Base-by-base conservation (phyloP, 2,113 vertebrate genomes). In the Silurus meridionalis region DNA sequence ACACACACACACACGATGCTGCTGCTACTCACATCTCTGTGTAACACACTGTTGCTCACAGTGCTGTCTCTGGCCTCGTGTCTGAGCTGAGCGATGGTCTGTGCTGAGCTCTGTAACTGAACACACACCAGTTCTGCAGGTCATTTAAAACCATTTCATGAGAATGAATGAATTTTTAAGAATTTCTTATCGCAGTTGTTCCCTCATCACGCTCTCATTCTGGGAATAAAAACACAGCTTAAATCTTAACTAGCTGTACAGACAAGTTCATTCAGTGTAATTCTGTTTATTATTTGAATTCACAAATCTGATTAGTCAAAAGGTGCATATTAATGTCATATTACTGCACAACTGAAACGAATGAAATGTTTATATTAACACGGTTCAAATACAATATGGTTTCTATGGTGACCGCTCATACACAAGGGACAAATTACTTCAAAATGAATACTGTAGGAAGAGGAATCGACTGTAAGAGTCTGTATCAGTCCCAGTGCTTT, bases 1-100 rank as follows among this genome's bases (percentile, higher is more conserved):
- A 46, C 64, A 5, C 55, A 61, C 11, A 69, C 72, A 15, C 9
- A 13, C 10, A 75, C 11, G n/a, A 66, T 67, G 21, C 55, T 66
- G 15, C 13, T 52, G 50, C 71, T 84, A 79, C 85, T 87, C 63
- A 87, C 66, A n/a, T 82, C 80, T 63, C 69, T 84, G 46, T 61
- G 57, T 52, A 84, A 74, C 72, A 28, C 53, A 25, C 77, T 78
- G 80, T 69, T 61, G 60, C 55, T 83, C 21, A 23, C 14, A 6
- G 5, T 23, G 80, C 58, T 80, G 37, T 67, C 66, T 17, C 66
- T 25, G 58, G 77, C 25, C 57, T 86, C 55, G 8, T 37, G 74
- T 85, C 83, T 86, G 28, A 85, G 87, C 85, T 82, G 80, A 74
- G 37, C 48, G 37, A 79, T 72, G 67, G 80, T 87, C 82, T 89